A percentile compares a stretch with the other conserved stretches of the same genome.
Conservation (phyloP, 2,797 vertebrate genomes). For the Crenichthys baileyi region DNA sequence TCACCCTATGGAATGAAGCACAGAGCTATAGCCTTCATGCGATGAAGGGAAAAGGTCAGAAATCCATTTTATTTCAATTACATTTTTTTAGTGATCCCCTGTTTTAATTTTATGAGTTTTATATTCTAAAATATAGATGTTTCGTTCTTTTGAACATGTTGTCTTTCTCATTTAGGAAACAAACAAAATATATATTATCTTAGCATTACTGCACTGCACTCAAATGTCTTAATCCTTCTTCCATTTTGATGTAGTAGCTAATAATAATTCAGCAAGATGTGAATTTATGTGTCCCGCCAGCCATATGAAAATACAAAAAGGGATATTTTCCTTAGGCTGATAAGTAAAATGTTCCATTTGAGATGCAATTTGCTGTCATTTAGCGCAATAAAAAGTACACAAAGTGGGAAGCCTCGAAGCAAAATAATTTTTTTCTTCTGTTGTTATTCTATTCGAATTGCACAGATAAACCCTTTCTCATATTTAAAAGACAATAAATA, state of each 20-base stretch:
- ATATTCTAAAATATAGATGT: slow-evolving; percentile 8
- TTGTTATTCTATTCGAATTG: slow-evolving; percentile 33
- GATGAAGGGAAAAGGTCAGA: slow-evolving; percentile 22
- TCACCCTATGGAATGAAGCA: slow-evolving; percentile 30
- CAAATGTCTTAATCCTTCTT: not conserved
- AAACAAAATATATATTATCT: not conserved
- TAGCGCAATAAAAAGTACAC: not conserved
- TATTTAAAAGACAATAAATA: not conserved
- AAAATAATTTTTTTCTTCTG: slow-evolving; percentile 34
- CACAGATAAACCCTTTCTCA: slow-evolving; percentile 41
- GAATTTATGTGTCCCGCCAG: not conserved
- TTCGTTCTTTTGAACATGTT: not conserved
- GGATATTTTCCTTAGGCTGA: not conserved
- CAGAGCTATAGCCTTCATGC: slow-evolving; percentile 2
- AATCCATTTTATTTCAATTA: slow-evolving; percentile 20
- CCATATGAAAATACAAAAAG: not conserved
- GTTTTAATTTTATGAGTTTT: slow-evolving; percentile 7
- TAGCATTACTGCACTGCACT: not conserved
- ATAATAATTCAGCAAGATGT: not conserved
- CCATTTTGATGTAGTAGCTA: not conserved
- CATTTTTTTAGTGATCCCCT: slow-evolving; percentile 14
- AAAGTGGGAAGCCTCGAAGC: not conserved
- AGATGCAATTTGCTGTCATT: not conserved
- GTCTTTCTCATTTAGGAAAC: not conserved
- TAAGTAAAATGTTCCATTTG: not conserved